Conservation (phyloP, 92 coral and sea anemone genomes). For the Porites cylindrica region DNA sequence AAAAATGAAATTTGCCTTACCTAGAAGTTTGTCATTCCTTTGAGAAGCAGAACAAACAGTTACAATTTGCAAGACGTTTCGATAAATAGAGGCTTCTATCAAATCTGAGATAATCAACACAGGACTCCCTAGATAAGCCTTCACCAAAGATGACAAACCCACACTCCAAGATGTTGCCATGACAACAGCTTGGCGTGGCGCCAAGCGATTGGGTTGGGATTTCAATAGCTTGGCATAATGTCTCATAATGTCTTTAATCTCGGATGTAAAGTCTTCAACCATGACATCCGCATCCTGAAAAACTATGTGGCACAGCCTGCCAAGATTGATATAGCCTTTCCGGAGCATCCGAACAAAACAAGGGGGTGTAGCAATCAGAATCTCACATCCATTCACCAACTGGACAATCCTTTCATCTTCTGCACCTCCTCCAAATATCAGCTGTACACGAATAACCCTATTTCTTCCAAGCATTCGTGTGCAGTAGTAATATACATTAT, state of each 20-base stretch:
- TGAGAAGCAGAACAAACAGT: slow-evolving; percentile 67
- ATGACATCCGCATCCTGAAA: slow-evolving; percentile 89
- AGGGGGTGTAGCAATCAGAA: slow-evolving; percentile 90
- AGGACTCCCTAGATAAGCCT: slow-evolving; percentile 92
- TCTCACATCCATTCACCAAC: slow-evolving; percentile 93
- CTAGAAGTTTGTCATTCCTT: slow-evolving; percentile 63
- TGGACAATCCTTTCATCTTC: slow-evolving; percentile 82
- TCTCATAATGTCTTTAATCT: slow-evolving; percentile 90
- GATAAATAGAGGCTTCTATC: slow-evolving; percentile 87
- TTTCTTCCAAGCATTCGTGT: slow-evolving; percentile 50
- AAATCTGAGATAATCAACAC: slow-evolving; percentile 79
- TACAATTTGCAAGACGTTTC: slow-evolving; percentile 77
- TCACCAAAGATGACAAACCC: slow-evolving; percentile 86
- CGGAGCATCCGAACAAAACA: slow-evolving; percentile 90
- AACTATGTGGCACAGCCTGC: slow-evolving; percentile 87
- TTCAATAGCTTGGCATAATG: slow-evolving; percentile 75
- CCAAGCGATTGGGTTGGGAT: slow-evolving; percentile 81
- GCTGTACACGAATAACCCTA: slow-evolving; percentile 73
- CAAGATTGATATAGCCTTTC: slow-evolving; percentile 74
- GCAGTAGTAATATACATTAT: slow-evolving; percentile 66
- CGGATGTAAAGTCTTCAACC: slow-evolving; percentile 87
- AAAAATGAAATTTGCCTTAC: slow-evolving; percentile 36
- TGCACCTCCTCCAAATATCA: slow-evolving; percentile 87
- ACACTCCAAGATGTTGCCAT: slow-evolving; percentile 90
- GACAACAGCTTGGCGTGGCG: slow-evolving; percentile 88